Evolutionary conservation across 2,797 vertebrate genomes (phyloP).

Genomic region (Novumbra hubbsi): DNA sequence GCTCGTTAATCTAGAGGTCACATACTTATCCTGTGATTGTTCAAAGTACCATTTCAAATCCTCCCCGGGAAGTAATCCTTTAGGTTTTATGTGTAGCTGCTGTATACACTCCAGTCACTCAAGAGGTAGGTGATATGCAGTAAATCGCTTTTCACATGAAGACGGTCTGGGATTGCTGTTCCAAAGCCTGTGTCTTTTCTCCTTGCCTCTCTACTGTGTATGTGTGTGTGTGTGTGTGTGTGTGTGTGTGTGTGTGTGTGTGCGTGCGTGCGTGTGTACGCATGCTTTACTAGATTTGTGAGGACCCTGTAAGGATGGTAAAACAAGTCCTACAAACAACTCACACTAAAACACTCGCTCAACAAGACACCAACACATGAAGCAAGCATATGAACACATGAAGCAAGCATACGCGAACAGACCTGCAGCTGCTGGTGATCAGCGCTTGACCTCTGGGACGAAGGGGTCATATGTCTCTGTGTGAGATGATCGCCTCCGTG

Average conservation of each 20-base stretch:
- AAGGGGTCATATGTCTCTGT: constrained; percentile 42
- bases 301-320: too few relatives aligned
- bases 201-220: constrained; percentile 5
- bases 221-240: neutral
- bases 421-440: neutral
- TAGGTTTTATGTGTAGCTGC: neutral
- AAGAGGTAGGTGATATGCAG: neutral
- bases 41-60: neutral
- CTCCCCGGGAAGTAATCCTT: neutral
- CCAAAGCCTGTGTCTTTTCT: constrained; percentile 4
- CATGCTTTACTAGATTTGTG: neutral
- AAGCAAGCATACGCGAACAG: neutral
- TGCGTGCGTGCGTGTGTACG: neutral
- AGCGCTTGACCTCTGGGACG: constrained; percentile 41
- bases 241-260: neutral
- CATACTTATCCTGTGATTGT: neutral
- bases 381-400: neutral
- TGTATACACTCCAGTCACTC: neutral
- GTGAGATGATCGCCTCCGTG: constrained; percentile 51
- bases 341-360: neutral
- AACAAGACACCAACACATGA: neutral
- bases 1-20: neutral
- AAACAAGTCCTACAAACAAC: neutral
- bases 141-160: neutral
- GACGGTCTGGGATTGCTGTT: constrained; percentile 23